Conservation (phyloP, 92 coral and sea anemone species). For the Isaurus tuberculatus region DNA sequence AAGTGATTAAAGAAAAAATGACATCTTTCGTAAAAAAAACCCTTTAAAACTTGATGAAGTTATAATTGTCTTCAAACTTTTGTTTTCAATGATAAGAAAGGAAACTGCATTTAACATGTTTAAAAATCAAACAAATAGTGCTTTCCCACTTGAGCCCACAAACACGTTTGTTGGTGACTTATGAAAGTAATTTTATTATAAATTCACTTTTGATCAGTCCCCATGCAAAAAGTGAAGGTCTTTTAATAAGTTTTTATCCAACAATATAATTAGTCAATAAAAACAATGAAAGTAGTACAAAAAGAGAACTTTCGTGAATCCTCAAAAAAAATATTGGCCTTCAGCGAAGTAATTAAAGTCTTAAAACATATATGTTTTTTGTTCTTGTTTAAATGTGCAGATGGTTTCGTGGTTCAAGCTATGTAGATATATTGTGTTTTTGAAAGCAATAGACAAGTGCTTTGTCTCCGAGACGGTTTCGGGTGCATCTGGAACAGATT, state of each 20-base stretch:
- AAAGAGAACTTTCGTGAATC: not conserved
- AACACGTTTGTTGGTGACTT: not conserved
- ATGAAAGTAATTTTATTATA: too few species aligned
- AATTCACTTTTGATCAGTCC: too few species aligned
- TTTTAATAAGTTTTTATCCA: too few species aligned
- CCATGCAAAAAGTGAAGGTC: too few species aligned
- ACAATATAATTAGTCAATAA: not conserved
- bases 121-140: not conserved
- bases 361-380: not conserved
- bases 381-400: not conserved
- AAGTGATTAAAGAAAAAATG: not conserved
- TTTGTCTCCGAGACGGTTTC: not conserved
- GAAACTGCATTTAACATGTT: not conserved
- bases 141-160: not conserved
- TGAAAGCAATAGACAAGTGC: not conserved
- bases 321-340: not conserved
- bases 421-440: too few species aligned
- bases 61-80: conserved; percentile 1
- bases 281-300: not conserved
- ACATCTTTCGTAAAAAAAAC: too few species aligned
- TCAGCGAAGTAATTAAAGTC: not conserved
- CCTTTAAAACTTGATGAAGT: conserved; percentile 12
- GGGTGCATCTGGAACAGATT: not conserved
- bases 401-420: too few species aligned
- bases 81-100: conserved; percentile 5